These are phyloP conservation scores for Eufriesea mexicana DNA, from an alignment of 1,140 invertebrate genomes.

Conservation along the genomic window DNA sequence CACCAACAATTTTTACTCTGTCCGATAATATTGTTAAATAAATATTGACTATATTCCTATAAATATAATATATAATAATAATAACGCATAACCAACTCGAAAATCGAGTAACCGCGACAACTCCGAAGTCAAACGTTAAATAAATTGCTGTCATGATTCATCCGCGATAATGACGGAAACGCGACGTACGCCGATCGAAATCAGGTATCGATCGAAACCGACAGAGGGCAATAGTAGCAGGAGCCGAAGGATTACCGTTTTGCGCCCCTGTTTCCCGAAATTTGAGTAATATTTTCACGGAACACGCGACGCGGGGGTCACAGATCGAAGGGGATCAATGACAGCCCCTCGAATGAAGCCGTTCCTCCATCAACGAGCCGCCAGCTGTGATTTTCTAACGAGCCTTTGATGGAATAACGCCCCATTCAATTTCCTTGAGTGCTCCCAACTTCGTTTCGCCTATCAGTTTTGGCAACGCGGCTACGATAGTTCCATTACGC, in stretches of 20 bases:
- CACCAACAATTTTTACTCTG: no score
- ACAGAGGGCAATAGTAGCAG: neutral
- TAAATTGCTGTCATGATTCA: no score
- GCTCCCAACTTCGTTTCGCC: constrained; percentile 29
- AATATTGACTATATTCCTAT: no score
- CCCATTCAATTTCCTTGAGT: constrained; percentile 62
- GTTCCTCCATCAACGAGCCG: constrained; percentile 29
- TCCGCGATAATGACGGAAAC: neutral
- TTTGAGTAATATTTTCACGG: constrained; percentile 46
- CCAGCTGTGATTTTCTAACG: constrained; percentile 59
- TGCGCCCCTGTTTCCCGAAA: constrained; percentile 27
- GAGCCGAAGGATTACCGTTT: neutral
- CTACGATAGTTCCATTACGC: constrained; percentile 23
- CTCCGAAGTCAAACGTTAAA: no score
- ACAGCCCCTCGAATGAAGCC: constrained; percentile 59
- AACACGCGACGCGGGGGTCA: constrained; percentile 46
- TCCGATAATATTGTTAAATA: no score
- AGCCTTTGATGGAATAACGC: constrained; percentile 56
- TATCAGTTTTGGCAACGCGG: constrained; percentile 13
- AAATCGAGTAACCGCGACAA: no score
- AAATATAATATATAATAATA: no score
- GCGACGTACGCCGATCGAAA: neutral
- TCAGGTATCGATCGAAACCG: neutral
- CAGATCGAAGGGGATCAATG: constrained; percentile 51
- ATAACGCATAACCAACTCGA: no score